Evolutionary conservation across 2,888 invertebrate species (phyloP).

Genomic region (Emmelina monodactyla): DNA sequence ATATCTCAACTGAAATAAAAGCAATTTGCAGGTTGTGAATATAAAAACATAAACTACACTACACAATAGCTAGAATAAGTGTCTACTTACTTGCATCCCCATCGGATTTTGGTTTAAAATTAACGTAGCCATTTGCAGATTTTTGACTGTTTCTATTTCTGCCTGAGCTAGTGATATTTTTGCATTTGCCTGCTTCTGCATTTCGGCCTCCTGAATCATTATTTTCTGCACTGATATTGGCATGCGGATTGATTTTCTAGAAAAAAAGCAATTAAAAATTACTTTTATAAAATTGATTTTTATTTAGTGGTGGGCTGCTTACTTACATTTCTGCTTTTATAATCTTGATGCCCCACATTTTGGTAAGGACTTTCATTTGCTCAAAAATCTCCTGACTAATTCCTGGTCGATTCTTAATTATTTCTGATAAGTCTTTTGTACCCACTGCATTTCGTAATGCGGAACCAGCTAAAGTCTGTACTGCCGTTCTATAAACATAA

Average conservation of each 20-base stretch:
- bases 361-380: constrained; percentile 77
- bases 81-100: constrained; percentile 39
- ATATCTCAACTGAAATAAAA: constrained; percentile 70
- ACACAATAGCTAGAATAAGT: too few relatives aligned
- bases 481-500: neutral
- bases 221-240: constrained; percentile 63
- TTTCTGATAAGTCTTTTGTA: constrained; percentile 84
- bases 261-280: too few relatives aligned
- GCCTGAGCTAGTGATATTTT: constrained; percentile 72
- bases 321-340: constrained; percentile 89
- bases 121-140: constrained; percentile 69
- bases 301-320: too few relatives aligned
- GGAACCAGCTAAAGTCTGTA: constrained; percentile 69
- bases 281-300: too few relatives aligned
- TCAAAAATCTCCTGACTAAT: constrained; percentile 83
- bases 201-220: constrained; percentile 72
- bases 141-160: constrained; percentile 67
- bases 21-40: too few relatives aligned
- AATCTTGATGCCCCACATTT: constrained; percentile 87
- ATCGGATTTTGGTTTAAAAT: constrained; percentile 66
- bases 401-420: constrained; percentile 83
- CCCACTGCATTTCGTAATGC: constrained; percentile 87
- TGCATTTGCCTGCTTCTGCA: constrained; percentile 65
- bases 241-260: constrained; percentile 33
- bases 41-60: too few relatives aligned